These are phyloP conservation scores for Acanthurus tractus DNA, from an alignment of 2,797 vertebrate species.

Conservation along the genomic window DNA sequence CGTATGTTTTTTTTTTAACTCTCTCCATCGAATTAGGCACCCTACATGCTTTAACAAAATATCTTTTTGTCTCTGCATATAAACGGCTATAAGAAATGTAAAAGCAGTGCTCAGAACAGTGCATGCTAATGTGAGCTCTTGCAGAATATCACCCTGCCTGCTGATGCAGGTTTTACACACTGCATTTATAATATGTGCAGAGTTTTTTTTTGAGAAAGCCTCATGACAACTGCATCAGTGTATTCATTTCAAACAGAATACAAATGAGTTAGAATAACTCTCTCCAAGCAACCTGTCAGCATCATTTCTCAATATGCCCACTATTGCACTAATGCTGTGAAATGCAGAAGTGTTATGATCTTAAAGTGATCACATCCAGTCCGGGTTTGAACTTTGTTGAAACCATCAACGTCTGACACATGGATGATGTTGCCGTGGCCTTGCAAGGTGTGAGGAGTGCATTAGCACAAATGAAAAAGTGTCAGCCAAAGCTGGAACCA, in stretches of 20 bases:
- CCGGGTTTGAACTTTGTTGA: conserved; percentile 14
- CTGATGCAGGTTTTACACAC: conserved; percentile 43
- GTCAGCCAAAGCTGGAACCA: conserved; percentile 34
- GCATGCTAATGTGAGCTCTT: neutral
- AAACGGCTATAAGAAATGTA: neutral
- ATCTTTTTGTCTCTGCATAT: conserved; percentile 9
- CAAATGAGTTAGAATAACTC: neutral
- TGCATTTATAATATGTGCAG: conserved; percentile 32
- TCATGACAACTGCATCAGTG: conserved; percentile 1
- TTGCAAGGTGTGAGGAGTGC: conserved; percentile 31
- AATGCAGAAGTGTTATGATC: conserved; percentile 15
- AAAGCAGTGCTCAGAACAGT: neutral
- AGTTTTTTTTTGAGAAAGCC: conserved; percentile 19
- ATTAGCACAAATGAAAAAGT: conserved; percentile 39
- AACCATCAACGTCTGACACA: conserved; percentile 33
- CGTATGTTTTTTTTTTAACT: neutral
- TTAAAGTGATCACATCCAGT: neutral
- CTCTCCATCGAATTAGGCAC: neutral
- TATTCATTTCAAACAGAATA: neutral
- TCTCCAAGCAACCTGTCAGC: neutral
- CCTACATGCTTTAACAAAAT: neutral
- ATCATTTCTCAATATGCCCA: neutral
- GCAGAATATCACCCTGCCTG: conserved; percentile 13
- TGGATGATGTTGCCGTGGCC: conserved; percentile 26
- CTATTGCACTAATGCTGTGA: conserved; percentile 6